phyloP scores from a whole-genome alignment of 2,888 invertebrate species.

The Lydus trimaculatus region DNA sequence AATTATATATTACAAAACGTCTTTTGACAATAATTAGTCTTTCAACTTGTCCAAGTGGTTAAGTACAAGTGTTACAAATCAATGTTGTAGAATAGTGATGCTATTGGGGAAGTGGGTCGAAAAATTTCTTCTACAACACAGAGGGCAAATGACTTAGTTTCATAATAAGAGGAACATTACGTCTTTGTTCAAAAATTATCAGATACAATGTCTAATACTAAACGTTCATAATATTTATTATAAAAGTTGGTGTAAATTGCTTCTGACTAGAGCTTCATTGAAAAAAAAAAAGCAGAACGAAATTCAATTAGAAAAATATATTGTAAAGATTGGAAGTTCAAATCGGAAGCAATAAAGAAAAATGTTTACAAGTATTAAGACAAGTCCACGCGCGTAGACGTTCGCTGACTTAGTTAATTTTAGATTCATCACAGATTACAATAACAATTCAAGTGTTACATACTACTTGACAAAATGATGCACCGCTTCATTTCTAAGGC shows the following conservation, averaged over 20 bases:
- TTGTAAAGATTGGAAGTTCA: slow-evolving; percentile 30
- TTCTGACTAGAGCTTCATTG: slow-evolving; percentile 32
- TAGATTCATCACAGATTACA: slow-evolving; percentile 55
- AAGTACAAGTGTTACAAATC: slow-evolving; percentile 50
- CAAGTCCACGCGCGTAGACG: slow-evolving; percentile 48
- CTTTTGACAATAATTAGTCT: slow-evolving; percentile 58
- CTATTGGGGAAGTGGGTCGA: slow-evolving; percentile 3
- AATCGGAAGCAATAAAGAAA: slow-evolving; percentile 38
- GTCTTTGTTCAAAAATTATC: slow-evolving; percentile 56
- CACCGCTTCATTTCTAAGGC: slow-evolving; percentile 46
- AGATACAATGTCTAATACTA: slow-evolving; percentile 46
- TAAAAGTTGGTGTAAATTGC: slow-evolving; percentile 31
- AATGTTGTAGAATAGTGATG: slow-evolving; percentile 38
- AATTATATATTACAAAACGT: slow-evolving; percentile 60
- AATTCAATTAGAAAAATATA: slow-evolving; percentile 29
- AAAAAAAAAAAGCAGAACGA: slow-evolving; percentile 22
- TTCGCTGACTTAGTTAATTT: slow-evolving; percentile 55
- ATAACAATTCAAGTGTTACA: slow-evolving; percentile 49
- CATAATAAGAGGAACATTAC: slow-evolving; percentile 60
- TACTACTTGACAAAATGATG: slow-evolving; percentile 49
- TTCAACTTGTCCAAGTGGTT: slow-evolving; percentile 57
- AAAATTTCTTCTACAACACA: slow-evolving; percentile 40
- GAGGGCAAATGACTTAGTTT: slow-evolving; percentile 59
- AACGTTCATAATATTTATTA: slow-evolving; percentile 35
- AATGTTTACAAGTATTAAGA: slow-evolving; percentile 41